A percentile compares a stretch with the other conserved stretches of the same genome.
These are phyloP conservation scores for Doris montereyensis DNA, from an alignment of 2,888 invertebrate genomes.

Conservation along the genomic window DNA sequence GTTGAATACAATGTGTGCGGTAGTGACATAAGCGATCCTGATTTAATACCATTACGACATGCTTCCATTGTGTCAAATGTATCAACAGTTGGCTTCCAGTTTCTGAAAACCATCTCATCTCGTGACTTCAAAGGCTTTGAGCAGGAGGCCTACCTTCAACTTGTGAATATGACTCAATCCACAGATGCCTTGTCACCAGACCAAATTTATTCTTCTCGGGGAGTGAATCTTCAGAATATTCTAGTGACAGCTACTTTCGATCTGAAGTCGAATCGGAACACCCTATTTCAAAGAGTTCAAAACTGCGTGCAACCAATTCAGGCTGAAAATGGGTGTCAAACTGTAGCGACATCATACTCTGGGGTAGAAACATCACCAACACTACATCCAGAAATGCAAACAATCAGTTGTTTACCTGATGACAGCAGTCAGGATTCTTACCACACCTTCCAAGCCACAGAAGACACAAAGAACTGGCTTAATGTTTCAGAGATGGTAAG, in stretches of 20 bases:
- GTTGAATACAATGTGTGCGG: background rate
- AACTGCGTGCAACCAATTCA: constrained; percentile 18
- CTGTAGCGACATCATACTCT: background rate
- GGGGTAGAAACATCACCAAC: background rate
- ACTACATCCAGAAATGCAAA: too few species aligned
- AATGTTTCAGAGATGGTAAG: constrained; percentile 55
- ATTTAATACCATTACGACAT: background rate
- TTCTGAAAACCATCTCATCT: too few species aligned
- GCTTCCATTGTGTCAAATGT: background rate
- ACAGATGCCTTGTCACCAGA: background rate
- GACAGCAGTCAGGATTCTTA: too few species aligned
- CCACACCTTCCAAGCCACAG: too few species aligned
- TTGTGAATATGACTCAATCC: background rate
- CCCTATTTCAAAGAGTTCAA: constrained; percentile 36
- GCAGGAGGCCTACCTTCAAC: background rate
- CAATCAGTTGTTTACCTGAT: background rate
- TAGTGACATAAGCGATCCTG: background rate
- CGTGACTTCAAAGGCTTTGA: constrained; percentile 16
- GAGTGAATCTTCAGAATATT: constrained; percentile 20
- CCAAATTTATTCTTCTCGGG: background rate
- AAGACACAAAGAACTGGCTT: constrained; percentile 46
- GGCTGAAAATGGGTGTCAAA: constrained; percentile 39
- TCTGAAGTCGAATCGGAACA: constrained; percentile 40
- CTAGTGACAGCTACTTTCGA: constrained; percentile 20
- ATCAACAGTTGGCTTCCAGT: background rate